Conservation (phyloP, 1,140 invertebrate species). For the Harpegnathos saltator region DNA sequence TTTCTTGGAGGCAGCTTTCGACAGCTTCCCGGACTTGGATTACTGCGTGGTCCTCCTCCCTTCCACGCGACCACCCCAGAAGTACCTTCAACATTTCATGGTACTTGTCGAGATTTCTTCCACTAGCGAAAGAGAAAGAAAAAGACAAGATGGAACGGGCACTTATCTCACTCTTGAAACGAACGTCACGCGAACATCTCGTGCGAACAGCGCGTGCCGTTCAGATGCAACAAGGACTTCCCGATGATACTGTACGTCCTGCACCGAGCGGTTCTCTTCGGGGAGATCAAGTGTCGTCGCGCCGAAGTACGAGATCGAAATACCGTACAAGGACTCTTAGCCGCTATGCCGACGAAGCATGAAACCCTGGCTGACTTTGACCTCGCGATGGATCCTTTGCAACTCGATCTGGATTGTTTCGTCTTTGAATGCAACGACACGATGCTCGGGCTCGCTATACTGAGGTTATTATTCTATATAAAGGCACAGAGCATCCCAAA, state of each 20-base stretch:
- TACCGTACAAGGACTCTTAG: slow-evolving; percentile 69
- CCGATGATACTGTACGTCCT: slow-evolving; percentile 88
- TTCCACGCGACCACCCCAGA: slow-evolving; percentile 87
- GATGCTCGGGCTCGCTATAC: slow-evolving; percentile 85
- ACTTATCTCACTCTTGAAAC: neutral
- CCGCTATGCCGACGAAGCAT: slow-evolving; percentile 60
- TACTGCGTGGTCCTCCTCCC: slow-evolving; percentile 89
- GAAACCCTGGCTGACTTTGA: slow-evolving; percentile 73
- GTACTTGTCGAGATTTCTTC: slow-evolving; percentile 78
- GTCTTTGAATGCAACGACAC: slow-evolving; percentile 84
- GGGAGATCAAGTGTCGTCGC: slow-evolving; percentile 75
- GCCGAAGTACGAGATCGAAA: slow-evolving; percentile 67
- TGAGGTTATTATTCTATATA: slow-evolving; percentile 71
- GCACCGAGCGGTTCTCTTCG: slow-evolving; percentile 87
- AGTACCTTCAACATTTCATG: slow-evolving; percentile 88
- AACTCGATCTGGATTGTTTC: slow-evolving; percentile 67
- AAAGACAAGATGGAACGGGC: neutral
- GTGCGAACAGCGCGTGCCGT: slow-evolving; percentile 87
- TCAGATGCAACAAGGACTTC: slow-evolving; percentile 86
- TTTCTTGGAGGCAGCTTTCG: slow-evolving; percentile 89
- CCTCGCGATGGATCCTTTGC: slow-evolving; percentile 27
- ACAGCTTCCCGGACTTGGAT: slow-evolving; percentile 89
- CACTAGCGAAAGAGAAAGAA: neutral
- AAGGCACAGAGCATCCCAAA: no score
- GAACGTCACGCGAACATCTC: slow-evolving; percentile 74